phyloP scores from a whole-genome alignment of 2,888 invertebrate species.

The Emmelina monodactyla region DNA sequence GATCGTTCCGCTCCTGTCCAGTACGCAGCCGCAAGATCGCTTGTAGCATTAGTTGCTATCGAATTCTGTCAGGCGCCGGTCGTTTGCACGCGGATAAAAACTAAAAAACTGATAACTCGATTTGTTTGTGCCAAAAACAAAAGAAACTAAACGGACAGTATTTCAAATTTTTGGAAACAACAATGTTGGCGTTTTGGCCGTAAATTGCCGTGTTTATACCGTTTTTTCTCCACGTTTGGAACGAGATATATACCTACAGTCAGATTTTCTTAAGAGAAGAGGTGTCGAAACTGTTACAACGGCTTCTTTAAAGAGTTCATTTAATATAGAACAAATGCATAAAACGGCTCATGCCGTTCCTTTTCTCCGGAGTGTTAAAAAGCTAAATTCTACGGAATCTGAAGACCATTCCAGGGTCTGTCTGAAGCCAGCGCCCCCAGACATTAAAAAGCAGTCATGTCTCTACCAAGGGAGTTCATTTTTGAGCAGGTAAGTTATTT shows the following conservation, averaged over 20 bases:
- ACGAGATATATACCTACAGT: not conserved
- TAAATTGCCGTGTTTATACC: not conserved
- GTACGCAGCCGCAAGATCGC: not conserved
- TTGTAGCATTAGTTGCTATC: not conserved
- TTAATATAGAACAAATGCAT: constrained; percentile 43
- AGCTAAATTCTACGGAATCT: constrained; percentile 47
- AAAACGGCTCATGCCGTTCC: constrained; percentile 39
- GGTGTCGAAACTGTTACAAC: constrained; percentile 28
- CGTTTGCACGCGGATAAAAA: not conserved
- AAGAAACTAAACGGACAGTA: not conserved
- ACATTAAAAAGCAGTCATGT: constrained; percentile 43
- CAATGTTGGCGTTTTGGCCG: constrained; percentile 1
- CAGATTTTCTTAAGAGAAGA: not conserved
- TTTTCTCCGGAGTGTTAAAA: constrained; percentile 21
- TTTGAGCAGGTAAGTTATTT: constrained; percentile 63
- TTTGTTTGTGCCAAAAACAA: not conserved
- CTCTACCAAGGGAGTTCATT: constrained; percentile 68
- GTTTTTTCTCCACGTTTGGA: too few species aligned
- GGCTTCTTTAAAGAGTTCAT: constrained; percentile 29
- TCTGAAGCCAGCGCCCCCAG: constrained; percentile 36
- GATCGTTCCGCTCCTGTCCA: not conserved
- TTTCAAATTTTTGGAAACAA: too few species aligned
- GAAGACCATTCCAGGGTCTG: constrained; percentile 43
- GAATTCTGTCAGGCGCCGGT: not conserved
- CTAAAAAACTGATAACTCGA: not conserved